Evolutionary conservation across 2,888 invertebrate species (phyloP).

Genomic region (Hylaea fasciaria): DNA sequence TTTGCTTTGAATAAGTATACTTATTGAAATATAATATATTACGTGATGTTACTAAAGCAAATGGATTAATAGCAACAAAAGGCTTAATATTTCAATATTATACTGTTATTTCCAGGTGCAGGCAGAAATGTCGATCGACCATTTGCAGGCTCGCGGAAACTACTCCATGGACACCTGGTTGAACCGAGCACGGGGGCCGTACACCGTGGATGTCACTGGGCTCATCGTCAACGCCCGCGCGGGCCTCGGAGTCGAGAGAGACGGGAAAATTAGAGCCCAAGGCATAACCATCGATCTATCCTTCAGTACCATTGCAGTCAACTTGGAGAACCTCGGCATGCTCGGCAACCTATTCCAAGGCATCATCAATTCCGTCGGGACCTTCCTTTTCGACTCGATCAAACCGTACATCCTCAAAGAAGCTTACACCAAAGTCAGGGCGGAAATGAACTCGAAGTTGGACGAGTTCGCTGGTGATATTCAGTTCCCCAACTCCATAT

Average conservation of each 20-base stretch:
- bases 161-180: conserved; percentile 91
- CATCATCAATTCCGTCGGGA: conserved; percentile 92
- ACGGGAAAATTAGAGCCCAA: conserved; percentile 91
- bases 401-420: conserved; percentile 93
- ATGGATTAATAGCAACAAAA: too few relatives aligned
- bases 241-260: conserved; percentile 88
- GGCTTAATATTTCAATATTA: too few relatives aligned
- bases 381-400: conserved; percentile 93
- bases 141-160: conserved; percentile 88
- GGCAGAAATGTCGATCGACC: conserved; percentile 89
- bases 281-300: conserved; percentile 92
- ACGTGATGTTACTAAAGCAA: too few relatives aligned
- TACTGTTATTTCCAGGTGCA: conserved; percentile 83
- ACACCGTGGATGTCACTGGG: conserved; percentile 89
- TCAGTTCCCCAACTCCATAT: conserved; percentile 93
- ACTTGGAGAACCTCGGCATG: conserved; percentile 93
- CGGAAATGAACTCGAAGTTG: conserved; percentile 90
- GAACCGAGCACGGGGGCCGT: conserved; percentile 89
- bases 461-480: conserved; percentile 88
- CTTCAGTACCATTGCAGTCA: conserved; percentile 90
- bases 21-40: too few relatives aligned
- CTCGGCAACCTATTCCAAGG: conserved; percentile 89
- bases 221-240: conserved; percentile 89
- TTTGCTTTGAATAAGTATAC: not conserved
- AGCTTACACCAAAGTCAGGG: conserved; percentile 90